phyloP scores from a whole-genome alignment of 2,113 vertebrate species.

The Microtus richardsoni region DNA sequence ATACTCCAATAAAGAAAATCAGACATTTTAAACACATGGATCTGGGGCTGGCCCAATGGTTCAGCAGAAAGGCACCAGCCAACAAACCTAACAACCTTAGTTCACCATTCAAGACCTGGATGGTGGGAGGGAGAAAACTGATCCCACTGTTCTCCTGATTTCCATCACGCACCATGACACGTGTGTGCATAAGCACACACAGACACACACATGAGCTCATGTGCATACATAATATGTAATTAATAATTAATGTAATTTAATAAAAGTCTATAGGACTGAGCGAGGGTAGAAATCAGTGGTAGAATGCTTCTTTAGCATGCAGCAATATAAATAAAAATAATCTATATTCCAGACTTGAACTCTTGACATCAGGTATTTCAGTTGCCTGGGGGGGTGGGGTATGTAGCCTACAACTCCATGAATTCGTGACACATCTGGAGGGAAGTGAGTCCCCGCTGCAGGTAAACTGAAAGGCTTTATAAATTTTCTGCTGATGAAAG shows the following conservation, averaged over 20 bases:
- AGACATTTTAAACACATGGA: background rate
- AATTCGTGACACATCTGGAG: background rate
- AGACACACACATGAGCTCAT: background rate
- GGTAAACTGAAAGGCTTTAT: background rate
- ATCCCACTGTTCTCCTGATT: background rate
- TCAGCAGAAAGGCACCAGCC: background rate
- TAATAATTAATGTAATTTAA: background rate
- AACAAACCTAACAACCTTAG: background rate
- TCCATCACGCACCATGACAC: background rate
- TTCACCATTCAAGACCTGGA: background rate
- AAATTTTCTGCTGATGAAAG: background rate
- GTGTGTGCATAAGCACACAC: too few species aligned
- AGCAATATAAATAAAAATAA: background rate
- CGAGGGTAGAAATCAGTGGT: background rate
- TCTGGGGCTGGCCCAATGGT: too few species aligned
- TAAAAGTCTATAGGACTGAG: background rate
- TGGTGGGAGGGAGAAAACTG: background rate
- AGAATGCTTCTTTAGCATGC: background rate
- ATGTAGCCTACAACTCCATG: background rate
- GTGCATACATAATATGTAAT: background rate
- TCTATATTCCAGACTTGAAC: background rate
- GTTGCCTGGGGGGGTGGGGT: background rate
- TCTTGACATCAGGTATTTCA: background rate
- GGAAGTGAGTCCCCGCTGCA: background rate
- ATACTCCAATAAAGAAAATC: background rate